Evolutionary conservation across 92 coral and sea anemone species (phyloP).

Genomic region (Actinostola sp.): DNA sequence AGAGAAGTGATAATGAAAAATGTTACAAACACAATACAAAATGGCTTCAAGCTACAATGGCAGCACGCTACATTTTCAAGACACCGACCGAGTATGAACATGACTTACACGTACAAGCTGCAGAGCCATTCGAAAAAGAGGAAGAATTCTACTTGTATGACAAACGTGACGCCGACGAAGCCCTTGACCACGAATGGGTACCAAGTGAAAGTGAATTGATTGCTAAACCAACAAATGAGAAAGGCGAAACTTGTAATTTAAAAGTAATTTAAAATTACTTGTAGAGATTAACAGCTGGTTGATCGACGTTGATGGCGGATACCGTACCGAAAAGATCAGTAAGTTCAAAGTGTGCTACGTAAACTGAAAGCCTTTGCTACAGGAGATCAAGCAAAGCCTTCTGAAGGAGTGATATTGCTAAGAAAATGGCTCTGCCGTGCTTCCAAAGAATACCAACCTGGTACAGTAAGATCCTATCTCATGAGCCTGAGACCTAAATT

Average conservation of each 20-base stretch:
- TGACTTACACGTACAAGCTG: constrained; percentile 1
- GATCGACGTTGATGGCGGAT: constrained; percentile 50
- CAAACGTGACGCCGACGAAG: constrained; percentile 51
- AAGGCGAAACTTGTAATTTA: not conserved
- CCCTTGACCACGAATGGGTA: constrained; percentile 43
- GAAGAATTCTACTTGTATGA: constrained; percentile 15
- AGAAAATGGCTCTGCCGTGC: constrained; percentile 33
- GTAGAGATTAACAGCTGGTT: constrained; percentile 36
- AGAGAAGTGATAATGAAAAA: no score
- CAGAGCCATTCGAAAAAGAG: constrained; percentile 5
- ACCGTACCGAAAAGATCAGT: constrained; percentile 32
- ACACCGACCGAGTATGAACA: constrained; percentile 19
- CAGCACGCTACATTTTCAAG: constrained; percentile 40
- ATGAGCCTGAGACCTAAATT: constrained; percentile 47
- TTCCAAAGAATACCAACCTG: constrained; percentile 40
- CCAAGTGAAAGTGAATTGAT: constrained; percentile 28
- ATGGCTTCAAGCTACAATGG: no score
- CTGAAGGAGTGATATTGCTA: constrained; percentile 40
- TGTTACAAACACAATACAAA: no score
- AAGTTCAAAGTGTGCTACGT: constrained; percentile 40
- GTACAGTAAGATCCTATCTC: constrained; percentile 47
- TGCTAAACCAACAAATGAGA: not conserved
- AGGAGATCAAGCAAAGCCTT: not conserved
- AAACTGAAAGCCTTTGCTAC: not conserved
- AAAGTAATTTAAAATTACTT: no score